A percentile compares a stretch with the other conserved stretches of the same genome.
Conservation (phyloP, 1,140 invertebrate genomes). For the Dinoponera quadriceps region DNA sequence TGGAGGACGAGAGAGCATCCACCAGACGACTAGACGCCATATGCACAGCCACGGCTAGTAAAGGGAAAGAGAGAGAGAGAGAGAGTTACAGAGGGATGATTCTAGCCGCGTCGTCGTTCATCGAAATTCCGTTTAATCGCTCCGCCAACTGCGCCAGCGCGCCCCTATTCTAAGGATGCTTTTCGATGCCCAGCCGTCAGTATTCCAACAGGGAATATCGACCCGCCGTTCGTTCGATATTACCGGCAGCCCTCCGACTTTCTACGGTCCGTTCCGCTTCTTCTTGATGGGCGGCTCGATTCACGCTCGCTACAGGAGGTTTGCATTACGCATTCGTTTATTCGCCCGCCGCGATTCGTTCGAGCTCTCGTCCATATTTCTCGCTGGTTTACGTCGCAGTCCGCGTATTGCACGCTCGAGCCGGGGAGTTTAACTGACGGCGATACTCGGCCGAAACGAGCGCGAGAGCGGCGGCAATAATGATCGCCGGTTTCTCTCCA, state of each 20-base stretch:
- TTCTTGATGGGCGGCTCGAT: slow-evolving; percentile 7
- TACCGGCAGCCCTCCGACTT: slow-evolving; percentile 29
- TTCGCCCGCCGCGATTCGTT: neutral
- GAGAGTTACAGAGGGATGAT: slow-evolving; percentile 20
- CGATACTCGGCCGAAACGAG: neutral
- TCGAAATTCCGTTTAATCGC: slow-evolving; percentile 71
- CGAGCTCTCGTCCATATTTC: neutral
- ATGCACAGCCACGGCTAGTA: slow-evolving; percentile 12
- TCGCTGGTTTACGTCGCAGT: neutral
- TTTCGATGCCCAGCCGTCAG: slow-evolving; percentile 38
- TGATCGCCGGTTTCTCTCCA: neutral
- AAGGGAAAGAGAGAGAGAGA: slow-evolving; percentile 14
- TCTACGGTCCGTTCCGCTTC: neutral
- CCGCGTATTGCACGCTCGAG: neutral
- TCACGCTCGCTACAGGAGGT: neutral
- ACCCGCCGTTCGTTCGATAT: slow-evolving; percentile 14
- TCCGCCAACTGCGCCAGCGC: slow-evolving; percentile 32
- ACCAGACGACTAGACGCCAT: slow-evolving; percentile 36
- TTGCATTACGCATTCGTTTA: neutral
- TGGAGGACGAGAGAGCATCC: slow-evolving; percentile 55
- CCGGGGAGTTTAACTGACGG: neutral
- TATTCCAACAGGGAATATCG: slow-evolving; percentile 50
- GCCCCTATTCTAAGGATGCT: slow-evolving; percentile 24
- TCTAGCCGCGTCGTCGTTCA: slow-evolving; percentile 61
- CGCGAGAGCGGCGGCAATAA: slow-evolving; percentile 4